A percentile compares a stretch with the other conserved stretches of the same genome.
phyloP scores from a whole-genome alignment of 2,888 invertebrate species.

The Hirtodrosophila trivittata region DNA sequence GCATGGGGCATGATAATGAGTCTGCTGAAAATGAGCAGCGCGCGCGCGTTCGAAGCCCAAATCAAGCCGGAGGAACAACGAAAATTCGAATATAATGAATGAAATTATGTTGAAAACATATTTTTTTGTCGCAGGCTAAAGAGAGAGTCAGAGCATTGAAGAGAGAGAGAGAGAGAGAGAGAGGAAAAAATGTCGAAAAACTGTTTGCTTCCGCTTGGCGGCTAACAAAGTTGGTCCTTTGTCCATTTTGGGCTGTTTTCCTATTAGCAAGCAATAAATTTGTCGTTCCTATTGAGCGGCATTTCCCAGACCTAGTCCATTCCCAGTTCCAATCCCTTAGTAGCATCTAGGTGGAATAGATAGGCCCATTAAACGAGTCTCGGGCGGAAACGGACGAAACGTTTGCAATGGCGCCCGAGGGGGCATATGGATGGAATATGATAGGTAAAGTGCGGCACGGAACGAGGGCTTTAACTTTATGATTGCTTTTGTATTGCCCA shows the following conservation, averaged over 20 bases:
- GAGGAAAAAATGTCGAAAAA: constrained; percentile 45
- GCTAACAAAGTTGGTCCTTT: constrained; percentile 54
- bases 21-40: constrained; percentile 50
- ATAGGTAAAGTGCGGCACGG: not conserved
- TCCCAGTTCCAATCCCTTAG: not conserved
- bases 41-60: constrained; percentile 29
- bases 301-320: constrained; percentile 1
- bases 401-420: constrained; percentile 13
- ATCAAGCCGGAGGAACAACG: constrained; percentile 27
- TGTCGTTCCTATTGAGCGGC: constrained; percentile 54
- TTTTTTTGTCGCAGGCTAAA: not conserved
- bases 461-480: constrained; percentile 60
- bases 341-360: constrained; percentile 41
- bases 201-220: constrained; percentile 57
- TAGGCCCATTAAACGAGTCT: constrained; percentile 48
- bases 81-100: constrained; percentile 56
- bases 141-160: constrained; percentile 2
- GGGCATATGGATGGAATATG: not conserved
- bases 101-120: constrained; percentile 59
- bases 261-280: constrained; percentile 67
- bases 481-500: constrained; percentile 61
- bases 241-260: constrained; percentile 56
- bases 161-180: not conserved
- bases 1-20: constrained; percentile 43
- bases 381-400: constrained; percentile 12